Conservation (phyloP, 2,797 vertebrate species). For the Meda fulgida region DNA sequence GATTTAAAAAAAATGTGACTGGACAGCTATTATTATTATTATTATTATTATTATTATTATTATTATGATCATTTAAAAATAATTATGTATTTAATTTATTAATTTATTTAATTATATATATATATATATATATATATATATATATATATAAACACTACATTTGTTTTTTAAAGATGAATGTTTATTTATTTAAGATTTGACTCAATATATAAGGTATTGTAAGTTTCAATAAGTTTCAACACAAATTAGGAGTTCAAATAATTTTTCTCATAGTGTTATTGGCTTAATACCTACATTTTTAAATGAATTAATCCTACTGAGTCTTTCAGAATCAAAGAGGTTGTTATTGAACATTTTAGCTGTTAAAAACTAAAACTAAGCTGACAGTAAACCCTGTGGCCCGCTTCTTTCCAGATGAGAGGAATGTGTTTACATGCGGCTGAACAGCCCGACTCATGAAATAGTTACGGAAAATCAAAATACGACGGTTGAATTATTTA, state of each 20-base stretch:
- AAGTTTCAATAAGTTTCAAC: too few species aligned
- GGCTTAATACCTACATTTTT: neutral
- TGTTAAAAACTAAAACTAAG: neutral
- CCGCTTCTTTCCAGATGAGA: neutral
- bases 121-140: too few species aligned
- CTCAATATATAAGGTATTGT: too few species aligned
- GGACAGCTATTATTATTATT: too few species aligned
- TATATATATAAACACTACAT: too few species aligned
- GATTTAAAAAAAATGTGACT: too few species aligned
- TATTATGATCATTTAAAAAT: too few species aligned
- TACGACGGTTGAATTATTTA: slow-evolving; percentile 65
- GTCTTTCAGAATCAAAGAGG: neutral
- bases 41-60: too few species aligned
- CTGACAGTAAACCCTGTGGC: neutral
- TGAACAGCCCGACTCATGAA: neutral
- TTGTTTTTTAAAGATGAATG: neutral
- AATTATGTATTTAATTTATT: too few species aligned
- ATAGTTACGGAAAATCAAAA: neutral
- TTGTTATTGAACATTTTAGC: neutral
- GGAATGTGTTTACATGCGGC: neutral
- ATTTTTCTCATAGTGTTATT: neutral
- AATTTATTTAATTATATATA: too few species aligned
- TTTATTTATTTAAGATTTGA: neutral
- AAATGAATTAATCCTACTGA: too few species aligned
- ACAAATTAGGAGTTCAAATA: neutral